Evolutionary conservation across 2,113 vertebrate genomes (phyloP).

Genomic region (Corythornis madagascariensis): DNA sequence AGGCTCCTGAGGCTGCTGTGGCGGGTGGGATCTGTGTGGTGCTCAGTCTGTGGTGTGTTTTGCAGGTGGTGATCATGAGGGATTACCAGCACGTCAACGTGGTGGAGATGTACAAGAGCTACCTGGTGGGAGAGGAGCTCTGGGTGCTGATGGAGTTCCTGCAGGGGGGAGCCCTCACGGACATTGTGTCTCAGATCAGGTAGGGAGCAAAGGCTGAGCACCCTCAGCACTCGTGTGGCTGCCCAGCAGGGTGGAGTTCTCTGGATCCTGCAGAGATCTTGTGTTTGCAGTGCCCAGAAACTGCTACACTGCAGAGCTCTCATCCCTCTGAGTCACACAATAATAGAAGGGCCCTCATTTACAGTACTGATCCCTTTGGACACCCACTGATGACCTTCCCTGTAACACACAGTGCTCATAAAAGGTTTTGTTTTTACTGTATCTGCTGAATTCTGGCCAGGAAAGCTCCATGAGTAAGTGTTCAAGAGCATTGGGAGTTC

Average conservation of each 20-base stretch:
- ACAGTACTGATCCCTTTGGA: neutral
- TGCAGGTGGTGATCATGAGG: constrained; percentile 98
- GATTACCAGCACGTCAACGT: constrained; percentile 97
- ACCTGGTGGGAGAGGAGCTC: constrained; percentile 95
- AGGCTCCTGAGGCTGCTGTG: rapidly evolving
- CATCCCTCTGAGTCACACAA: neutral
- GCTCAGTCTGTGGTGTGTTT: neutral
- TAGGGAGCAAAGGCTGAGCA: constrained; percentile 42
- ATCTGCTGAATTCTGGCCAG: neutral
- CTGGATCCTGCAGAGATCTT: neutral
- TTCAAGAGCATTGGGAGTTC: neutral
- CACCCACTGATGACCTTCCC: neutral
- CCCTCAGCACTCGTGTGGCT: neutral
- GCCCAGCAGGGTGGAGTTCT: neutral
- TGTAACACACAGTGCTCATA: neutral
- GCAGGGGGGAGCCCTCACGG: constrained; percentile 96
- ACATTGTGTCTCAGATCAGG: constrained; percentile 98
- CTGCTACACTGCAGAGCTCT: neutral
- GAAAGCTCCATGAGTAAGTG: neutral
- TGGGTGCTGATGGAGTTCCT: constrained; percentile 99
- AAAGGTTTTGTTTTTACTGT: neutral
- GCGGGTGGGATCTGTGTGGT: neutral
- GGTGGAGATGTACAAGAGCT: constrained; percentile 99
- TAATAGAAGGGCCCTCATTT: neutral
- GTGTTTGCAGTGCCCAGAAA: neutral